Conservation (phyloP, 2,888 invertebrate species). For the Pteria penguin region DNA sequence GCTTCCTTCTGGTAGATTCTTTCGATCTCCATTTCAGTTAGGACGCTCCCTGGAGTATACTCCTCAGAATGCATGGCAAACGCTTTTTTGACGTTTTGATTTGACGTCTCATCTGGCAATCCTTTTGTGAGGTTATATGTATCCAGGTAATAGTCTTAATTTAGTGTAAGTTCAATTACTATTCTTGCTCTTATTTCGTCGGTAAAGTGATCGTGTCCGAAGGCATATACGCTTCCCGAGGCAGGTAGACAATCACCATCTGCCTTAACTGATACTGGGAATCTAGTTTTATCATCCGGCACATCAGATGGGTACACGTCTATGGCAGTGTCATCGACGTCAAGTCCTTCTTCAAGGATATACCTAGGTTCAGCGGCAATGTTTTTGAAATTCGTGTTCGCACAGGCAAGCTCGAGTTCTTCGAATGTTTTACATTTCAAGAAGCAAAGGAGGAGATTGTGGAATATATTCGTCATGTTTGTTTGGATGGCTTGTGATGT, state of each 20-base stretch:
- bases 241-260: slow-evolving; percentile 37
- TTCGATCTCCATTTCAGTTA: slow-evolving; percentile 1
- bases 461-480: too few species aligned
- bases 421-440: slow-evolving; percentile 23
- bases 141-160: slow-evolving; percentile 19
- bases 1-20: slow-evolving; percentile 15
- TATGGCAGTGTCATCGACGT: slow-evolving; percentile 30
- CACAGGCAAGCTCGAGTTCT: slow-evolving; percentile 13
- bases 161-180: slow-evolving; percentile 3
- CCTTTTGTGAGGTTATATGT: slow-evolving; percentile 3
- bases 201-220: not conserved
- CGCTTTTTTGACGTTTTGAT: not conserved
- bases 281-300: slow-evolving; percentile 18
- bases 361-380: slow-evolving; percentile 1
- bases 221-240: slow-evolving; percentile 25
- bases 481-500: too few species aligned
- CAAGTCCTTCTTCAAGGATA: slow-evolving; percentile 15
- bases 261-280: slow-evolving; percentile 15
- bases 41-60: not conserved
- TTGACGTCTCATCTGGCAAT: not conserved
- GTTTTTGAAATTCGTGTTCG: slow-evolving; percentile 1
- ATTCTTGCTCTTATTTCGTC: not conserved
- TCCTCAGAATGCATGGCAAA: slow-evolving; percentile 29
- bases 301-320: slow-evolving; percentile 37
- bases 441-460: too few species aligned